Conservation (phyloP, 2,113 vertebrate genomes). For the Pygoscelis antarcticus region DNA sequence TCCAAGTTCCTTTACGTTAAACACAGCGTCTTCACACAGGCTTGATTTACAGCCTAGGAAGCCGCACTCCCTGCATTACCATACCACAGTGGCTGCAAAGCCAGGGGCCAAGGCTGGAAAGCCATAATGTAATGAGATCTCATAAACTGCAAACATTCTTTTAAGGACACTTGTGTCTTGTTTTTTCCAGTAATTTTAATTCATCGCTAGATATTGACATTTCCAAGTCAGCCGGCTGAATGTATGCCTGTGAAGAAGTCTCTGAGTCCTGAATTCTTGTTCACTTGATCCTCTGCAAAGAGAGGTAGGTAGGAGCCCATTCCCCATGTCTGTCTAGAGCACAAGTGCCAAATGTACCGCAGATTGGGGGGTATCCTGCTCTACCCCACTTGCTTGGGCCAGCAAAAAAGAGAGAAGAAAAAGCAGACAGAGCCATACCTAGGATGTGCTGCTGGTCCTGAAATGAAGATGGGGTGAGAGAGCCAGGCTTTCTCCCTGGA, state of each 20-base stretch:
- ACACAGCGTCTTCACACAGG: not conserved
- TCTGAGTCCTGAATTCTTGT: not conserved
- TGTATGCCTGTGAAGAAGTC: not conserved
- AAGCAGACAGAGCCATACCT: not conserved
- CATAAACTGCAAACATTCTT: not conserved
- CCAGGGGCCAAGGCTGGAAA: not conserved
- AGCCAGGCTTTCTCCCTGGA: not conserved
- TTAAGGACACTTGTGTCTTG: not conserved
- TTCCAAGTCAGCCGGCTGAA: not conserved
- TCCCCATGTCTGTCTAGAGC: fast-evolving
- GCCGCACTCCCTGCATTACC: not conserved
- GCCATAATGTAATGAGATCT: not conserved
- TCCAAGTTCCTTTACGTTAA: conserved; percentile 5
- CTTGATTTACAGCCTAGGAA: conserved; percentile 24
- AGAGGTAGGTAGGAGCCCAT: not conserved
- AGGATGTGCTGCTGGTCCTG: not conserved
- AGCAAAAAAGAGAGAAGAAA: not conserved
- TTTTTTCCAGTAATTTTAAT: not conserved
- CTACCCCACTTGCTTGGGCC: not conserved
- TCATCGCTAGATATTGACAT: not conserved
- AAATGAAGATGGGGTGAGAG: not conserved
- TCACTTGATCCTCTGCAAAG: not conserved
- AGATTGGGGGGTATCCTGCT: not conserved
- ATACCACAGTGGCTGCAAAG: not conserved
- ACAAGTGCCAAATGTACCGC: not conserved